Percentiles rank a stretch among this genome's conserved stretches.
Evolutionary conservation across 2,113 vertebrate species (phyloP).

Genomic region (Pseudonaja textilis): DNA sequence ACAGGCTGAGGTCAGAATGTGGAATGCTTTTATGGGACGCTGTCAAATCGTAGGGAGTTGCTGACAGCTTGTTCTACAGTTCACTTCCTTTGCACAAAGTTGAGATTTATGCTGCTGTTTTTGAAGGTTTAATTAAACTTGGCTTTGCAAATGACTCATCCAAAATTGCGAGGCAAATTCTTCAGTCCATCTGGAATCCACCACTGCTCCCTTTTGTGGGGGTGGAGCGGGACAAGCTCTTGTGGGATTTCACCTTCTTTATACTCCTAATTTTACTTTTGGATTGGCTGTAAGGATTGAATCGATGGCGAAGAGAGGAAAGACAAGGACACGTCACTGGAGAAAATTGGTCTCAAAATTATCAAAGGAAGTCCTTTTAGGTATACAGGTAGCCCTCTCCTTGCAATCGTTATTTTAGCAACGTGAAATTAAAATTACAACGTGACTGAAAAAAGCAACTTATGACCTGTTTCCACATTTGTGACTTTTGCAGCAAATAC

Average conservation of each 20-base stretch:
- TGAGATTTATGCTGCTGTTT: constrained; percentile 50
- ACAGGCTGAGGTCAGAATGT: constrained; percentile 73
- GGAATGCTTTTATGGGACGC: constrained; percentile 70
- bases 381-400: too few relatives aligned
- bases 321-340: background rate
- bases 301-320: background rate
- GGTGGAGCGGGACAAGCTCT: background rate
- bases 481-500: background rate
- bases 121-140: constrained; percentile 39
- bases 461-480: too few relatives aligned
- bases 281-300: background rate
- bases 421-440: too few relatives aligned
- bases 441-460: too few relatives aligned
- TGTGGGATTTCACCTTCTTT: accelerated
- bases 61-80: constrained; percentile 76
- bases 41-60: constrained; percentile 72
- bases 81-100: constrained; percentile 49
- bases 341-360: background rate
- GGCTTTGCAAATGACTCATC: constrained; percentile 19
- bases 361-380: background rate
- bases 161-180: too few relatives aligned
- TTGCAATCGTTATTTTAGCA: too few relatives aligned
- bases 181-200: background rate
- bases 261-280: too few relatives aligned
- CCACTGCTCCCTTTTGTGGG: accelerated